Conservation (phyloP, 2,113 vertebrate species). For the Pionites leucogaster region DNA sequence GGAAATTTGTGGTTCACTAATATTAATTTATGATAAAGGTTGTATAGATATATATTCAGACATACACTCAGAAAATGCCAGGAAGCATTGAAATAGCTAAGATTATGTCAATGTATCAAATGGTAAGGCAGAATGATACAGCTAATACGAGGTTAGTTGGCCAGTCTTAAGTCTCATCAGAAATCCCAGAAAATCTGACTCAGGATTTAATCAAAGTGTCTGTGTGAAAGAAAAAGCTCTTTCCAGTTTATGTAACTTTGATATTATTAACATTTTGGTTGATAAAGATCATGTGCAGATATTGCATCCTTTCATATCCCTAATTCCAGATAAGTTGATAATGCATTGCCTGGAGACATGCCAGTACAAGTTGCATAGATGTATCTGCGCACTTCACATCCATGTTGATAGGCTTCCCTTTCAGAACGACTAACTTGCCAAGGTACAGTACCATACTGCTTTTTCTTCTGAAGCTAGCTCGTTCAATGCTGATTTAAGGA, state of each 20-base stretch:
- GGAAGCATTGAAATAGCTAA: background rate
- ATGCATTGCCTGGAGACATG: rapidly evolving
- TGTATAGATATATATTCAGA: background rate
- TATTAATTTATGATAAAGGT: background rate
- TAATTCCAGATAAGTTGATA: background rate
- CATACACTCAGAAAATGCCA: background rate
- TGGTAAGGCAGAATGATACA: background rate
- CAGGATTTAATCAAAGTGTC: background rate
- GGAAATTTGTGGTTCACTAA: background rate
- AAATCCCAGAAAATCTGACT: background rate
- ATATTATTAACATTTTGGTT: background rate
- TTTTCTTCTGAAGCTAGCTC: background rate
- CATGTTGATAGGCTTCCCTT: background rate
- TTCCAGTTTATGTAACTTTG: background rate
- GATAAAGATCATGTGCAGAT: background rate
- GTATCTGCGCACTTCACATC: background rate
- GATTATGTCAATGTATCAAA: background rate
- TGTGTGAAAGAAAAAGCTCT: background rate
- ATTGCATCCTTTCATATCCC: too few species aligned
- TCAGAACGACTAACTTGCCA: background rate
- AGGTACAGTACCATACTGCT: background rate
- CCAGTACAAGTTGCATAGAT: rapidly evolving
- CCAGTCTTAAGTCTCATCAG: background rate
- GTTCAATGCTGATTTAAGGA: background rate
- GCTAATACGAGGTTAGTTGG: background rate